Evolutionary conservation across 2,797 vertebrate species (phyloP).

Genomic region (Limosa lapponica): DNA sequence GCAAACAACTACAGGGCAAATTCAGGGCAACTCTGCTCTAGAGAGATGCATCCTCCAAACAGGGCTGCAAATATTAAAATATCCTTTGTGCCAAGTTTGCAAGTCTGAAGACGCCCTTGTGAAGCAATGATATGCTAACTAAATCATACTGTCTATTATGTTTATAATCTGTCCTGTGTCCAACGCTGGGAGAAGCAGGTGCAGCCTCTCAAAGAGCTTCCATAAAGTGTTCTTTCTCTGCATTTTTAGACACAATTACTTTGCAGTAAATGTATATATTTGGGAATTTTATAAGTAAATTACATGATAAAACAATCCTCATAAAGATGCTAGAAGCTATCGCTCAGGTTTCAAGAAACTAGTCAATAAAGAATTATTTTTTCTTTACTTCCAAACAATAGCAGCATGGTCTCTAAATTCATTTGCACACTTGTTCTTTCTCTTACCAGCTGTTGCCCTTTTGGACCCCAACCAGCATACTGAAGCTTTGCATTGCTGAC

Average conservation of each 20-base stretch:
- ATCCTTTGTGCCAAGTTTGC: not conserved
- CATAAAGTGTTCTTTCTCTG: not conserved
- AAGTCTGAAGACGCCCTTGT: not conserved
- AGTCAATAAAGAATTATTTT: not conserved
- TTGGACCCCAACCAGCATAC: conserved; percentile 95
- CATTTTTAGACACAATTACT: not conserved
- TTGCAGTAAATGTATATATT: not conserved
- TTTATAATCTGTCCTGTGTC: not conserved
- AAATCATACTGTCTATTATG: not conserved
- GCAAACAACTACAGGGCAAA: not conserved
- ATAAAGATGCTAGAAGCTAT: not conserved
- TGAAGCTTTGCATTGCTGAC: conserved; percentile 90
- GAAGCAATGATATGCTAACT: not conserved
- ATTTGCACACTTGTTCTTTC: conserved; percentile 16
- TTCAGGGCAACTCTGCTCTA: not conserved
- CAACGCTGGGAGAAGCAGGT: not conserved
- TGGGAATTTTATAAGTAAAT: not conserved
- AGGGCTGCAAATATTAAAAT: not conserved
- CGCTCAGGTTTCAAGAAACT: not conserved
- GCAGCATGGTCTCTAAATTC: not conserved
- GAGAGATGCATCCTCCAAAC: not conserved
- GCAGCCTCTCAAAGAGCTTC: not conserved
- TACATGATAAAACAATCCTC: not conserved
- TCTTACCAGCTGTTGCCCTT: conserved; percentile 96
- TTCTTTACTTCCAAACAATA: not conserved